Conservation (phyloP, 2,113 vertebrate genomes). For the Microtus ochrogaster region DNA sequence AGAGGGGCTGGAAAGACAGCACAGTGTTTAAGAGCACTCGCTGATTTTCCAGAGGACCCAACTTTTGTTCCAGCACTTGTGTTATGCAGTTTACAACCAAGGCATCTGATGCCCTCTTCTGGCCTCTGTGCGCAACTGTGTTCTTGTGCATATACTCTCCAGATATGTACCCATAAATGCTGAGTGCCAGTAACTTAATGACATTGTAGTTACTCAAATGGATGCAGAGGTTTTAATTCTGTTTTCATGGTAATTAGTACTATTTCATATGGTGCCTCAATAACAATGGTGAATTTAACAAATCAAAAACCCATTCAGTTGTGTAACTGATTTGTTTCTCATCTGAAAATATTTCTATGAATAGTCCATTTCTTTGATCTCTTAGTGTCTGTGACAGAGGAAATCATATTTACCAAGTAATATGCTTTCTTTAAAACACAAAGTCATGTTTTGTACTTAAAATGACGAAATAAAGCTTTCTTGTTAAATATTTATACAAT, state of each 20-base stretch:
- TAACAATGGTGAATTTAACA: constrained; percentile 32
- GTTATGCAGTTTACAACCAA: neutral
- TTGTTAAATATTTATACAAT: constrained; percentile 70
- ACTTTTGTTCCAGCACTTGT: neutral
- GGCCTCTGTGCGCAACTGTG: neutral
- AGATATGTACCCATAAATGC: neutral
- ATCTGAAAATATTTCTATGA: constrained; percentile 25
- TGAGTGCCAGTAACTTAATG: neutral
- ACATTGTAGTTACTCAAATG: neutral
- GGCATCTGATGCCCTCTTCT: neutral
- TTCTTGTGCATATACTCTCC: neutral
- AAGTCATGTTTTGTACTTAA: neutral
- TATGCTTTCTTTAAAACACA: constrained; percentile 38
- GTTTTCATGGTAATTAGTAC: constrained; percentile 1
- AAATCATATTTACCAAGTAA: constrained; percentile 67
- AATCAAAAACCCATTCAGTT: neutral
- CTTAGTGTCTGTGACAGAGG: constrained; percentile 47
- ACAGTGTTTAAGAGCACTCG: neutral
- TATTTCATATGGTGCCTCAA: constrained; percentile 24
- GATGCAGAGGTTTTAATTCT: neutral
- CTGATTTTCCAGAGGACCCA: neutral
- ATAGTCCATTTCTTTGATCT: constrained; percentile 3
- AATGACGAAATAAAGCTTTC: constrained; percentile 13
- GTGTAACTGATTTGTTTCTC: neutral
- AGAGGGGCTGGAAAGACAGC: neutral